Evolutionary conservation across 2,888 invertebrate species (phyloP).

Genomic region (Myopa testacea): DNA sequence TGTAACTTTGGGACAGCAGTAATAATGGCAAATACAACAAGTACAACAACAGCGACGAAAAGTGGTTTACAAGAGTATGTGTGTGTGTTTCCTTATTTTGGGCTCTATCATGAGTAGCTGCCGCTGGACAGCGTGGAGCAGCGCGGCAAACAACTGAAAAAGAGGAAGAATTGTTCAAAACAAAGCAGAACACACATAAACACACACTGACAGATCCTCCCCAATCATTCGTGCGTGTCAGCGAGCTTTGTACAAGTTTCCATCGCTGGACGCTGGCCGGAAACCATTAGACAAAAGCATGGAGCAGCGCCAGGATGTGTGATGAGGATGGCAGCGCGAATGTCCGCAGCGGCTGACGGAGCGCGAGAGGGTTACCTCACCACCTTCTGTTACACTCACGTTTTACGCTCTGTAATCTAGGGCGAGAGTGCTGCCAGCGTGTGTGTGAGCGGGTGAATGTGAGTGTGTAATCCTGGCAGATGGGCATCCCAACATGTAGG

Average conservation of each 20-base stretch:
- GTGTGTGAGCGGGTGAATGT: constrained; percentile 2
- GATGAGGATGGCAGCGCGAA: constrained; percentile 52
- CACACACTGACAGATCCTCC: not conserved
- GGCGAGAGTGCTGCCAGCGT: not conserved
- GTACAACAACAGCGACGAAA: not conserved
- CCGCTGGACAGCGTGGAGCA: constrained; percentile 2
- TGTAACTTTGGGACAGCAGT: not conserved
- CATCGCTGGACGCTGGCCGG: constrained; percentile 38
- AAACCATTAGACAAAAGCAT: constrained; percentile 38
- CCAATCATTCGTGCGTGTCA: constrained; percentile 19
- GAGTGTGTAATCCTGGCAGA: not conserved
- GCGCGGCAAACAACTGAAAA: not conserved
- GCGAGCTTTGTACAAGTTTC: constrained; percentile 25
- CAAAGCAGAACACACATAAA: not conserved
- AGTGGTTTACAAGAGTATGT: constrained; percentile 17
- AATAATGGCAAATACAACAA: not conserved
- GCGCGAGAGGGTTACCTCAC: no score
- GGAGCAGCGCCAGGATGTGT: constrained; percentile 32
- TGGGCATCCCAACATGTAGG: not conserved
- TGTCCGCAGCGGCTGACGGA: not conserved
- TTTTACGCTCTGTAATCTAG: not conserved
- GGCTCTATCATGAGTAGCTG: not conserved
- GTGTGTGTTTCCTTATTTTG: constrained; percentile 22
- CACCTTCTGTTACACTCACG: not conserved
- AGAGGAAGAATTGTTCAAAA: not conserved